These are phyloP conservation scores for Epinotia nisella DNA, from an alignment of 2,888 invertebrate species.

Conservation along the genomic window DNA sequence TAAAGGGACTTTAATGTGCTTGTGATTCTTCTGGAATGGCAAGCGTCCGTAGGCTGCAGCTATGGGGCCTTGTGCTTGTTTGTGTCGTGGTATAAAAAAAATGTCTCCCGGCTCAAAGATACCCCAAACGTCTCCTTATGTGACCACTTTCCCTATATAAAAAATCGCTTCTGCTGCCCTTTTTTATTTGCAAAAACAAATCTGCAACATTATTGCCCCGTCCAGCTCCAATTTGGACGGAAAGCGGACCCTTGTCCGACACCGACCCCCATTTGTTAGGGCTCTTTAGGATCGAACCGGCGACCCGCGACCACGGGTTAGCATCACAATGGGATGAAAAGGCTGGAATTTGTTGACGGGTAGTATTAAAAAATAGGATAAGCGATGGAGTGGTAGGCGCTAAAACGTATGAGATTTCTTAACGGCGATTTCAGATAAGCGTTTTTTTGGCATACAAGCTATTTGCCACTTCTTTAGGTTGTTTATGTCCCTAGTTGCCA, in stretches of 20 bases:
- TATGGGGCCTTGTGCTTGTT: too few relatives aligned
- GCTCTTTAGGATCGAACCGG: slow-evolving; percentile 36
- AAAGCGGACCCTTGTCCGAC: slow-evolving; percentile 37
- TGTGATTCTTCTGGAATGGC: too few relatives aligned
- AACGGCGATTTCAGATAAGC: too few relatives aligned
- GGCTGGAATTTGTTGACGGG: not conserved
- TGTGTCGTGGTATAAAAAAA: too few relatives aligned
- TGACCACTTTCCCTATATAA: not conserved
- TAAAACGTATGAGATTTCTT: too few relatives aligned
- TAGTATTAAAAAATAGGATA: not conserved
- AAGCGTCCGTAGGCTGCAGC: too few relatives aligned
- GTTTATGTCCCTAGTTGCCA: too few relatives aligned
- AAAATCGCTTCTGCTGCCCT: not conserved
- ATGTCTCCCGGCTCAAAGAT: too few relatives aligned
- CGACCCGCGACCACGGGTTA: slow-evolving; percentile 29
- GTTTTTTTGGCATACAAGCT: too few relatives aligned
- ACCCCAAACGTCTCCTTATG: not conserved
- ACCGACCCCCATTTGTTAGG: slow-evolving; percentile 36
- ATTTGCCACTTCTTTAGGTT: too few relatives aligned
- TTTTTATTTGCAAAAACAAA: slow-evolving; percentile 8
- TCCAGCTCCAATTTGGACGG: slow-evolving; percentile 8
- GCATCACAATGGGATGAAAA: slow-evolving; percentile 24
- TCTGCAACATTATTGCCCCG: slow-evolving; percentile 13
- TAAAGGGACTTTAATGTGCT: too few relatives aligned
- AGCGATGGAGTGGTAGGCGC: too few relatives aligned